phyloP scores from a whole-genome alignment of 2,113 vertebrate genomes.

The Paedocypris sp. region DNA sequence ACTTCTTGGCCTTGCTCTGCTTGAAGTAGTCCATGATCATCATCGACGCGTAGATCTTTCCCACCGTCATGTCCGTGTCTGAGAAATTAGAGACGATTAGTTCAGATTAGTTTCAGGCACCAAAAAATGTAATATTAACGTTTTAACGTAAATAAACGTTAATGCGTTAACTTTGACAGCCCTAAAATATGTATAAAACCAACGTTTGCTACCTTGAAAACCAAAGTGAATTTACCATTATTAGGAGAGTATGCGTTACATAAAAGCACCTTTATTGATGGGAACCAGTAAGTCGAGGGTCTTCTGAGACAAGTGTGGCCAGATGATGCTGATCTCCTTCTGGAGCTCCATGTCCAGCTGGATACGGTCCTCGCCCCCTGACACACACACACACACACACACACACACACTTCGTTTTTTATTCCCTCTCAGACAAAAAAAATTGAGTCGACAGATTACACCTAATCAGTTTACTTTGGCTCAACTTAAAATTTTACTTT shows the following conservation, averaged over 20 bases:
- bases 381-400: too few species aligned
- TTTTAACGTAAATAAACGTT: not conserved
- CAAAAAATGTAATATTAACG: too few species aligned
- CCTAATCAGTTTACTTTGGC: too few species aligned
- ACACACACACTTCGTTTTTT: too few species aligned
- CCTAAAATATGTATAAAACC: too few species aligned
- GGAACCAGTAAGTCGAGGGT: slow-evolving; percentile 89
- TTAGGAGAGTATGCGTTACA: too few species aligned
- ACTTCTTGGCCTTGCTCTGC: slow-evolving; percentile 94
- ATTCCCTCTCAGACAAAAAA: too few species aligned
- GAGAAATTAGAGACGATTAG: slow-evolving; percentile 25
- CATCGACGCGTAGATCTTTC: slow-evolving; percentile 99
- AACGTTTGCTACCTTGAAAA: too few species aligned
- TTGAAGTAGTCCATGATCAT: slow-evolving; percentile 99
- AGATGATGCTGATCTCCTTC: slow-evolving; percentile 93
- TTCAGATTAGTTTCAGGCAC: not conserved
- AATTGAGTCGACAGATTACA: too few species aligned
- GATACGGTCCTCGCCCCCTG: slow-evolving; percentile 89
- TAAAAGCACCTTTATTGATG: slow-evolving; percentile 83
- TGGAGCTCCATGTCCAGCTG: slow-evolving; percentile 84
- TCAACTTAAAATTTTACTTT: too few species aligned
- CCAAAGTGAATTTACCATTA: too few species aligned
- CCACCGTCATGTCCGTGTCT: slow-evolving; percentile 95
- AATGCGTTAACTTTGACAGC: too few species aligned
- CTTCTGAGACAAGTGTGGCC: slow-evolving; percentile 96